Base-by-base conservation (phyloP, 2,797 vertebrate species). In the Rachycentron canadum region DNA sequence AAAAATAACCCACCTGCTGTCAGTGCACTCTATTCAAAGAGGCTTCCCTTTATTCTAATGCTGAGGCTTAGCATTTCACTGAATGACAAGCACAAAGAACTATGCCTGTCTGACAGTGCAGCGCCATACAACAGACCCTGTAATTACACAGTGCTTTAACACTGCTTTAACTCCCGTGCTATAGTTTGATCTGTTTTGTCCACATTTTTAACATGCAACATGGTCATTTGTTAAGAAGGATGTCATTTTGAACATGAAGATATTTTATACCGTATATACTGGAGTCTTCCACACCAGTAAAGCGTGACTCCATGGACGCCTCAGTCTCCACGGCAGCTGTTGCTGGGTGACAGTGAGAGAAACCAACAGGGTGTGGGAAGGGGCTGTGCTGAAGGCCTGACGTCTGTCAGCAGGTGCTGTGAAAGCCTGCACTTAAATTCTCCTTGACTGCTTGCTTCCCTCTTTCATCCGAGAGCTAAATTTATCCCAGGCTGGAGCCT, bases 401-500 rank as follows among this genome's bases (percentile, higher is more conserved):
- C 38, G 70, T 74, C 60, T 91, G 84, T 81, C 78, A 92, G 88
- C 95, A 95, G 95, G 94, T 95, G 95, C 87, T 89, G 76, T 75
- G 41, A 88, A 90, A 83, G 78, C 89, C 91, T 82, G 59, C 82
- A 73, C 92, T 92, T 92, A 91, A 92, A 94, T 88, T 91, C 83
- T 75, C 80, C 83, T 77, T 69, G 1, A 73, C 68, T 25, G 57
- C 80, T 78, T 72, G 81, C 82, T 86, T 82, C 80, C 68, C 73
- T 88, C 82, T 81, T 77, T 89, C 91, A 84, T 88, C 83, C 57
- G 40, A 74, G 57, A 73, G 72, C 89, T 95, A 94, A 91, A 92
- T 93, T 92, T 95, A 95, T 77, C 79, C 25, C 0, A 3, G 70
- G 78, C 73, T 21, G 12, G 38, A 76, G 75, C 65, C 81, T 81